Evolutionary conservation across 2,113 vertebrate genomes (phyloP).

Genomic region (Paracanthobrama guichenoti): DNA sequence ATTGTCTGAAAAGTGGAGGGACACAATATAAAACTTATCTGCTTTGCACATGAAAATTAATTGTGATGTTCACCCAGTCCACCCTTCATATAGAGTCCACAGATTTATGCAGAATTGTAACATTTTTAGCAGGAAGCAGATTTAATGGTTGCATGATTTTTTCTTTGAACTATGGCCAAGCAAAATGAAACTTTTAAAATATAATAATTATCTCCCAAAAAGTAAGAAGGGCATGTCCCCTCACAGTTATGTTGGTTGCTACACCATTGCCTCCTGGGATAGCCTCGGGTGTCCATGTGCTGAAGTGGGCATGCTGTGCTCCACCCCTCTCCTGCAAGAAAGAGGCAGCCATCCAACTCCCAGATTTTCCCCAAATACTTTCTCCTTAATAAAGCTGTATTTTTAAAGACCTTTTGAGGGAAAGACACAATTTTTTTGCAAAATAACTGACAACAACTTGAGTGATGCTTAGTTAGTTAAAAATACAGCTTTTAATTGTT

Average conservation of each 20-base stretch:
- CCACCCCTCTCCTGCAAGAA: constrained; percentile 20
- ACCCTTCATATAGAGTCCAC: neutral
- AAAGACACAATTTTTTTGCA: neutral
- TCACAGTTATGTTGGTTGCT: constrained; percentile 16
- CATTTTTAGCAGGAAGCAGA: neutral
- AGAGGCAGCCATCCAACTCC: neutral
- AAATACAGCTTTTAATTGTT: too few relatives aligned
- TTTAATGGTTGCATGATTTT: neutral
- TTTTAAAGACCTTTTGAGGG: neutral
- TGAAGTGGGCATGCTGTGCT: constrained; percentile 44
- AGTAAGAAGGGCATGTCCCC: neutral
- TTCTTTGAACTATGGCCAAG: neutral
- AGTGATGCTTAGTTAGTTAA: too few relatives aligned
- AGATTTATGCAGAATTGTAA: neutral
- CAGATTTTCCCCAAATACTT: constrained; percentile 38
- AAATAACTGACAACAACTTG: too few relatives aligned
- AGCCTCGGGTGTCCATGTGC: constrained; percentile 45
- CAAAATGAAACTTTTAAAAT: neutral
- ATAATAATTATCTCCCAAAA: neutral
- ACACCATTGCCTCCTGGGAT: constrained; percentile 37
- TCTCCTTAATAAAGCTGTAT: neutral
- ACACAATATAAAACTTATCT: neutral
- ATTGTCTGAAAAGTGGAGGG: neutral
- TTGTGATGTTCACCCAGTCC: neutral
- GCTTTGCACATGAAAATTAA: constrained; percentile 5